Base-by-base conservation (phyloP, 2,113 vertebrate species). In the Engraulis encrasicolus region DNA sequence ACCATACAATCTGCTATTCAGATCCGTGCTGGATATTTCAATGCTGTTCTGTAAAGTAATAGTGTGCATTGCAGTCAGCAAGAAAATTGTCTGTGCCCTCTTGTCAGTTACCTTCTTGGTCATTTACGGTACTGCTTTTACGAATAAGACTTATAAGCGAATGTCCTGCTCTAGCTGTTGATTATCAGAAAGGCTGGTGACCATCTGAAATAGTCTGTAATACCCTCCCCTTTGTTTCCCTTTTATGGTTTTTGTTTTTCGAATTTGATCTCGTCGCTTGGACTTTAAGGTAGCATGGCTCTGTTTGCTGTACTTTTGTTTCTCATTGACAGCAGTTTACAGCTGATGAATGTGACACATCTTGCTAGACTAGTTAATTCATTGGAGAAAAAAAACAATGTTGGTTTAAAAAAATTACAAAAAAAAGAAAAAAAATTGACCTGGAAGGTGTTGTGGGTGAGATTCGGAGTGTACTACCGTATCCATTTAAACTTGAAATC, bases 221-320 rank as follows among this genome's bases (percentile, higher is more conserved):
- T 78, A 23, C 81, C 81, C 83, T 91, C 89, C 91, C 84, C 27
- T 91, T 84, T 50, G 87, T 91, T 85, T 83, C 87, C 87, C 50
- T 50, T 34, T 80, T 50, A 18, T 27, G 34, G 80, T 78, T 50
- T 66, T 81, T n/a, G n/a, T n/a, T 50, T 40, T 92, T 93, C 89
- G 93, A 86, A 94, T 96, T 96, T 95, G 91, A 92, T 93, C 94
- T 91, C 82, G 93, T 96, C 96, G 96, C 97, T 96, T 96, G 96
- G 96, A 95, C 96, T 96, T 97, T 97, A 97, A 97, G 97, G 97
- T 97, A 97, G 96, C 96, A 97, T 97, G 97, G 96, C 95, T 95
- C 95, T 95, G 86, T 96, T 96, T 94, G 94, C 95, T 96, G 93
- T 95, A 88, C 85, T 94, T 81, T 91, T 92, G 83, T 88, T 91